phyloP scores from a whole-genome alignment of 2,888 invertebrate species.

The Rhopalosiphum nymphaeae region DNA sequence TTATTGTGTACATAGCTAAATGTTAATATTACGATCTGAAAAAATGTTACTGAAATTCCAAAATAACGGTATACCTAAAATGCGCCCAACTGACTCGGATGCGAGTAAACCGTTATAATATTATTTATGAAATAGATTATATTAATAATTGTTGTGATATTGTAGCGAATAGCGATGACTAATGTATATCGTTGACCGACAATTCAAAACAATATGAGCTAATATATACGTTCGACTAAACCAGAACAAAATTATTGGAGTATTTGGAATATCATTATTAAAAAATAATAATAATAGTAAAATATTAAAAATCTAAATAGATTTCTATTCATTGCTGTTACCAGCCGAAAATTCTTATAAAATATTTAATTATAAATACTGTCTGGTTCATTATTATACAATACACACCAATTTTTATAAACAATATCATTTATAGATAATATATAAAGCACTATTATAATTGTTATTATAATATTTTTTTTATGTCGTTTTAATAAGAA shows the following conservation, averaged over 20 bases:
- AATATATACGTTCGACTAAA: neutral
- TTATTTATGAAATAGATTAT: neutral
- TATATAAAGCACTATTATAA: neutral
- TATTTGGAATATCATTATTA: neutral
- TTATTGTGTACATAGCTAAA: neutral
- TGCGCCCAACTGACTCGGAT: neutral
- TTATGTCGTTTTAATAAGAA: neutral
- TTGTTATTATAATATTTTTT: neutral
- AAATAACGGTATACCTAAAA: neutral
- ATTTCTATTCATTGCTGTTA: neutral
- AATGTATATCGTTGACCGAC: neutral
- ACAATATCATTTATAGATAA: no score
- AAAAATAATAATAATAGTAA: neutral
- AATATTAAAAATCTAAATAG: neutral
- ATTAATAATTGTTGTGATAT: neutral
- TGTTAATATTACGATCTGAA: neutral
- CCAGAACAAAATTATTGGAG: neutral
- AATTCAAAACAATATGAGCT: neutral
- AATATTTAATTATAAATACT: neutral
- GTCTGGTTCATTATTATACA: neutral
- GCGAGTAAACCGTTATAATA: neutral
- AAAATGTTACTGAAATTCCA: neutral
- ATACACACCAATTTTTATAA: no score
- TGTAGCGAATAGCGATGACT: neutral
- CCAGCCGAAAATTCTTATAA: neutral